A percentile compares a stretch with the other conserved stretches of the same genome.
Conservation (phyloP, 2,888 invertebrate species). For the Xanthorhoe designata region DNA sequence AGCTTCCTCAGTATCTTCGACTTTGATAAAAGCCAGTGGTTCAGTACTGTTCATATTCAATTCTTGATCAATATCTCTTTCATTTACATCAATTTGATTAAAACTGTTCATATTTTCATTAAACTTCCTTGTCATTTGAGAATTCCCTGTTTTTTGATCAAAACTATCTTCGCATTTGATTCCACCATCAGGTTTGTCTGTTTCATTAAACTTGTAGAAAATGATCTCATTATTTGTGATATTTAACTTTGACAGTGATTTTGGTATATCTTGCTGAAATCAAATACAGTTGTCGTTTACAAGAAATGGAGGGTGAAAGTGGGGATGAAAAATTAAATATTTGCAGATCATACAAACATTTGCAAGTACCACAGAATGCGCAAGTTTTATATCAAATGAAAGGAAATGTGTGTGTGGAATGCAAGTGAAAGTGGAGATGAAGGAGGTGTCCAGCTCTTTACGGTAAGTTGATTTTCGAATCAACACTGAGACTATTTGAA, state of each 20-base stretch:
- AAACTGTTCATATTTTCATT: background rate
- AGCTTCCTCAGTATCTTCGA: conserved; percentile 16
- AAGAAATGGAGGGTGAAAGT: no score
- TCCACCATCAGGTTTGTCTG: background rate
- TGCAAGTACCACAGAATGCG: no score
- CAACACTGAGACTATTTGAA: conserved; percentile 50
- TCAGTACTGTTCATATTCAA: background rate
- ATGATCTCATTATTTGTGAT: conserved; percentile 5
- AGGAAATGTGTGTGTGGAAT: no score
- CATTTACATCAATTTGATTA: background rate
- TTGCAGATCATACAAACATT: no score
- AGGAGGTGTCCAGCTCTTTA: conserved; percentile 74
- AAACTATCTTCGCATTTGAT: conserved; percentile 11
- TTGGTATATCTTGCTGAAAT: conserved; percentile 19
- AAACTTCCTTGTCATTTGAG: background rate
- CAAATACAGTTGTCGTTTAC: no score
- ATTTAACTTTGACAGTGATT: conserved; percentile 20
- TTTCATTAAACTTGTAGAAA: background rate
- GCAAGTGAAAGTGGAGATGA: no score
- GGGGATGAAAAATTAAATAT: no score
- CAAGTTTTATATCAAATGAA: no score
- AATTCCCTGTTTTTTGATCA: conserved; percentile 11
- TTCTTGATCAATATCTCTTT: conserved; percentile 15
- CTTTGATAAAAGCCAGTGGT: conserved; percentile 27
- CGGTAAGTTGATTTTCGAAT: conserved; percentile 60